Evolutionary conservation across 2,888 invertebrate species (phyloP), one percentile per base, ranked within the genome.

Genomic region (Zaprionus bogoriensis): DNA sequence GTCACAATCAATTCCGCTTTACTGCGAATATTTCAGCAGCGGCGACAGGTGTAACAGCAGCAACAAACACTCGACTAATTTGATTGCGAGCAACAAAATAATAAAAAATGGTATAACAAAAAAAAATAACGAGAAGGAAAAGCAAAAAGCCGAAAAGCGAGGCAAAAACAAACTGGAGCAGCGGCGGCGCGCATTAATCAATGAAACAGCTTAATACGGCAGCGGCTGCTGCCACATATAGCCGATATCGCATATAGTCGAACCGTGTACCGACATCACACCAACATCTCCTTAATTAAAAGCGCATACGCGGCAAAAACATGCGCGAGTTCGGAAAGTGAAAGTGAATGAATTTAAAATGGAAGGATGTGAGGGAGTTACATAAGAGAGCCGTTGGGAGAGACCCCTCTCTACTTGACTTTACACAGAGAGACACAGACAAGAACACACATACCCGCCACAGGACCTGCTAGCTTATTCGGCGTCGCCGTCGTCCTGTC

Each of bases 391-490:
- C 1, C 10, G 25, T 22, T 12, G 12, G 4, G 14, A 17, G 39
- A 7, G 10, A n/a, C n/a, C n/a, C n/a, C n/a, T n/a, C n/a, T n/a
- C n/a, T n/a, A n/a, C n/a, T n/a, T n/a, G n/a, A n/a, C n/a, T n/a
- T n/a, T n/a, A n/a, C n/a, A n/a, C n/a, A n/a, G n/a, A n/a, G n/a
- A n/a, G n/a, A n/a, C n/a, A n/a, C n/a, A n/a, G n/a, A n/a, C n/a
- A n/a, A n/a, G n/a, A n/a, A n/a, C n/a, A n/a, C 4, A 84, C 85
- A 77, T 90, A 90, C 90, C 90, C 83, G 89, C 78, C 30, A 85
- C 74, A 73, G 89, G 85, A 75, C 81, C 83, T 38, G 85, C 55
- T 67, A 45, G 64, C 47, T 83, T 84, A 44, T 77, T 79, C 27
- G 89, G 89, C 62, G 88, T 71, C 14, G 88, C 89, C 59, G 86